Percentiles rank a stretch among this genome's conserved stretches.
phyloP scores from a whole-genome alignment of 2,113 vertebrate species.

The Ailurus styani region DNA sequence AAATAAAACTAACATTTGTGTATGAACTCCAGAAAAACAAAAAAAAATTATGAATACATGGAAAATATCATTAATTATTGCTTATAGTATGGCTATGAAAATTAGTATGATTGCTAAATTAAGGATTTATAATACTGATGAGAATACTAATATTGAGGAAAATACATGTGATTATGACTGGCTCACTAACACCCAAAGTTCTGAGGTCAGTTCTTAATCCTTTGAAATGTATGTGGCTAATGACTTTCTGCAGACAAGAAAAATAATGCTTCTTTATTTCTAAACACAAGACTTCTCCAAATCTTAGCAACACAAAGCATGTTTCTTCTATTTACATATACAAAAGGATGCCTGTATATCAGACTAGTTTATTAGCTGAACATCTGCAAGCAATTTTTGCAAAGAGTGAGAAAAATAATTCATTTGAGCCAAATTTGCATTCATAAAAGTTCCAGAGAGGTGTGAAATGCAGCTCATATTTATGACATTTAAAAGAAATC shows the following conservation, averaged over 20 bases:
- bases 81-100: neutral
- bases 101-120: neutral
- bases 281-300: neutral
- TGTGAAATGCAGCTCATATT: neutral
- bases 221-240: neutral
- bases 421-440: neutral
- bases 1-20: neutral
- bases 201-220: neutral
- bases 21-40: neutral
- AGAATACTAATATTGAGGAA: neutral
- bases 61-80: neutral
- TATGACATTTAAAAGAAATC: slow-evolving; percentile 21
- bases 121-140: neutral
- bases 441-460: neutral
- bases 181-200: neutral
- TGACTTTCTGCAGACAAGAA: neutral
- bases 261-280: neutral
- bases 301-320: neutral
- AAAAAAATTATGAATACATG: neutral
- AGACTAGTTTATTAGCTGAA: neutral
- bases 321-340: neutral
- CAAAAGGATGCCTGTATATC: neutral
- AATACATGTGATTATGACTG: neutral
- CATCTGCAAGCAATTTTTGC: neutral
- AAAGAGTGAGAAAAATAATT: neutral